These are phyloP conservation scores for Lophius americanus DNA, from an alignment of 2,797 vertebrate genomes.

Conservation along the genomic window DNA sequence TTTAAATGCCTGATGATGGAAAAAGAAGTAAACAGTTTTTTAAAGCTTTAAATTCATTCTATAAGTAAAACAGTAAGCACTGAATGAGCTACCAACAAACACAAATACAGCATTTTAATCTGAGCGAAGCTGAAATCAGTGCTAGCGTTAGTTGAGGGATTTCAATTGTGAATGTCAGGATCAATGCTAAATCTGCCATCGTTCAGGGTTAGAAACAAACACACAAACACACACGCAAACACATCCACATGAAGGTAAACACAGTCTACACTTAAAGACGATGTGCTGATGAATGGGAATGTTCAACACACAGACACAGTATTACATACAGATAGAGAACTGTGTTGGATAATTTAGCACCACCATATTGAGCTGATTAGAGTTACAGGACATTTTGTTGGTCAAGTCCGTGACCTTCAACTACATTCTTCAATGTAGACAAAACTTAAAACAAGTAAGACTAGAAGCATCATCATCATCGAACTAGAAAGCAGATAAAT, in stretches of 20 bases:
- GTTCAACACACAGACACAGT: background rate
- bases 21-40: background rate
- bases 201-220: conserved; percentile 25
- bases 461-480: no score
- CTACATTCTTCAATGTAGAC: no score
- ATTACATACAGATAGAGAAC: no score
- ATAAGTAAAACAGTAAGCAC: conserved; percentile 1
- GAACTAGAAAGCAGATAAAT: no score
- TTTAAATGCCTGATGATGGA: background rate
- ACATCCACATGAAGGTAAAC: background rate
- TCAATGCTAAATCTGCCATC: conserved; percentile 35
- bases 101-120: conserved; percentile 11
- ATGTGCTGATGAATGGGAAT: background rate
- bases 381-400: no score
- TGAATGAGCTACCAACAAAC: background rate
- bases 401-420: no score
- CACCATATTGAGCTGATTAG: no score
- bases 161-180: conserved; percentile 34
- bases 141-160: conserved; percentile 6
- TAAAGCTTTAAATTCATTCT: background rate
- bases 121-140: background rate
- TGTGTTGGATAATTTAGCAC: no score
- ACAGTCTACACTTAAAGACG: background rate
- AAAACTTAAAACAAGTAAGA: no score
- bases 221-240: background rate